Percentiles rank a stretch among this genome's conserved stretches.
These are phyloP conservation scores for Anas acuta DNA, from an alignment of 2,797 vertebrate species.

Conservation along the genomic window DNA sequence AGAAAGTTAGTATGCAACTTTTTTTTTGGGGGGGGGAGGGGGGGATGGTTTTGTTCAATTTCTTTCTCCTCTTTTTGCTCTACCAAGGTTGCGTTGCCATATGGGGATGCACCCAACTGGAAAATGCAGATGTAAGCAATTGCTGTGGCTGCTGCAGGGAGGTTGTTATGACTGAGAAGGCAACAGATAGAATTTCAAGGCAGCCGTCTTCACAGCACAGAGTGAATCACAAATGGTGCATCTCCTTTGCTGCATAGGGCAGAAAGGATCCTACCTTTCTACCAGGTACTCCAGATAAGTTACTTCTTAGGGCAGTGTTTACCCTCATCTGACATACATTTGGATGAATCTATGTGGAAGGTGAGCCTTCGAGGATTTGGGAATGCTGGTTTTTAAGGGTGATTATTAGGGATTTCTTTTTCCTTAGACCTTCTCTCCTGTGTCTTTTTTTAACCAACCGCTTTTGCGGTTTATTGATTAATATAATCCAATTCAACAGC, in stretches of 20 bases:
- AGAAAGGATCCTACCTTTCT: not conserved
- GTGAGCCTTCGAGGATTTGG: not conserved
- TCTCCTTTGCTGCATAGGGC: not conserved
- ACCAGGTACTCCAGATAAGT: not conserved
- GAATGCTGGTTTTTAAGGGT: not conserved
- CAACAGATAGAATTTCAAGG: not conserved
- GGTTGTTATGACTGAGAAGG: not conserved
- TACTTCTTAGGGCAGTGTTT: not conserved
- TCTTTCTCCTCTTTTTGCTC: not conserved
- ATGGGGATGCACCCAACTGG: not conserved
- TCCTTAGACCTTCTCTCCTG: not conserved
- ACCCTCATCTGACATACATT: not conserved
- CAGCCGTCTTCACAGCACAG: not conserved
- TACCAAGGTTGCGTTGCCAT: too few relatives aligned
- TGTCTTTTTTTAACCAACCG: not conserved
- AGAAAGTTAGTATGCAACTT: not conserved
- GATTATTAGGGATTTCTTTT: not conserved
- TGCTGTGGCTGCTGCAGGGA: not conserved
- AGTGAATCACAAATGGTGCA: not conserved
- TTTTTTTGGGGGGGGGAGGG: too few relatives aligned
- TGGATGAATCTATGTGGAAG: too few relatives aligned
- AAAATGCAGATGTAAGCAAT: not conserved
- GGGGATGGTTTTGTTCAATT: not conserved
- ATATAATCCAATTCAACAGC: not conserved
- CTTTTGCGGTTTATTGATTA: not conserved